Percentiles rank a stretch among this genome's conserved stretches.
phyloP scores from a whole-genome alignment of 2,888 invertebrate species.

The Syritta pipiens region DNA sequence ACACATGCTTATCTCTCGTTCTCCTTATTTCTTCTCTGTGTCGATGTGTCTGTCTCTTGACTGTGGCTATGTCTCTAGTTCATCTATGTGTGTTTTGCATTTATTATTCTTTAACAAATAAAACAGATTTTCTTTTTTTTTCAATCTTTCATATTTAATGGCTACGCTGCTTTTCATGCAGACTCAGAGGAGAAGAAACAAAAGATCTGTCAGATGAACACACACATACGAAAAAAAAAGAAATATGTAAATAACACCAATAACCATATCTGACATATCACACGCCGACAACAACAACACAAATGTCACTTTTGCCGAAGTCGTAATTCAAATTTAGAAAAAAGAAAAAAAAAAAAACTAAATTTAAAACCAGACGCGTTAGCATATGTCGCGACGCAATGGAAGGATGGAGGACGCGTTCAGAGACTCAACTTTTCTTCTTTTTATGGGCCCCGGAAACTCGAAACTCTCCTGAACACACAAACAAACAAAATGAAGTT shows the following conservation, averaged over 20 bases:
- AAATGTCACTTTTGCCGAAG: slow-evolving; percentile 30
- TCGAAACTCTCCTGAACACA: too few species aligned
- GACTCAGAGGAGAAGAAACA: slow-evolving; percentile 35
- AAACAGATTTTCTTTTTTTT: slow-evolving; percentile 28
- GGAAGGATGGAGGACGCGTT: too few species aligned
- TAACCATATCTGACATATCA: slow-evolving; percentile 49
- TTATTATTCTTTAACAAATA: slow-evolving; percentile 66
- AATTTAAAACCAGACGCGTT: slow-evolving; percentile 34
- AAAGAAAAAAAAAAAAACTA: slow-evolving; percentile 5
- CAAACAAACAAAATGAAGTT: too few species aligned
- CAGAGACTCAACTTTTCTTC: too few species aligned
- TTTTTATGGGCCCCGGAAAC: too few species aligned
- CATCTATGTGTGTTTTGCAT: slow-evolving; percentile 46
- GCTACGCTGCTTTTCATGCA: slow-evolving; percentile 53
- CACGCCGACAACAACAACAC: slow-evolving; percentile 18
- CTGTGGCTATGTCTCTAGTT: slow-evolving; percentile 4
- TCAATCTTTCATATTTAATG: slow-evolving; percentile 60
- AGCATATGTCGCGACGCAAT: slow-evolving; percentile 58
- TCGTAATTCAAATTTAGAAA: slow-evolving; percentile 27
- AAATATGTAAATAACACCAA: slow-evolving; percentile 49
- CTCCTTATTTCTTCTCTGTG: background rate
- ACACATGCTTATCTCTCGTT: background rate
- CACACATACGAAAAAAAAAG: background rate
- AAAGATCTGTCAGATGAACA: slow-evolving; percentile 25
- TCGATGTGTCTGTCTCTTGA: background rate